Evolutionary conservation across 2,888 invertebrate species (phyloP).

Genomic region (Pyralis farinalis): DNA sequence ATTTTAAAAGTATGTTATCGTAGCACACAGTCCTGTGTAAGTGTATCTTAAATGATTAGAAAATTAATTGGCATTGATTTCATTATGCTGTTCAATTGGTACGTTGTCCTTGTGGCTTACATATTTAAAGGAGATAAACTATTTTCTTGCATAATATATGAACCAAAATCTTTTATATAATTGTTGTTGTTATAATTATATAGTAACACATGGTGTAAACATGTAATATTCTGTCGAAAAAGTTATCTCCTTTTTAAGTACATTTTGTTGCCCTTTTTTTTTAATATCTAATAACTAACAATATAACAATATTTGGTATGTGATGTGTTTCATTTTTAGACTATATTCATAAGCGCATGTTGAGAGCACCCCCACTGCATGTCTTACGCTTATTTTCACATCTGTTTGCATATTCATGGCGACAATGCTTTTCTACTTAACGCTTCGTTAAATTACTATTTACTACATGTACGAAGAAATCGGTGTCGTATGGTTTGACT

Average conservation of each 20-base stretch:
- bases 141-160: not conserved
- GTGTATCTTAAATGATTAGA: too few species aligned
- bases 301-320: not conserved
- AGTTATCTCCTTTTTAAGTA: not conserved
- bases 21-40: too few species aligned
- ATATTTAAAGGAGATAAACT: not conserved
- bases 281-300: conserved; percentile 9
- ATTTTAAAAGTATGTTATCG: too few species aligned
- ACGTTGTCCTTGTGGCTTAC: not conserved
- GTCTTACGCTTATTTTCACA: conserved; percentile 50
- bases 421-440: conserved; percentile 49
- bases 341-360: conserved; percentile 37
- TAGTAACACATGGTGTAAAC: too few species aligned
- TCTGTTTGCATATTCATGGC: conserved; percentile 53
- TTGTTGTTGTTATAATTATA: too few species aligned
- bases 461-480: conserved; percentile 58
- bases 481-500: conserved; percentile 62
- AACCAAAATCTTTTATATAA: not conserved
- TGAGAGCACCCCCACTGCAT: conserved; percentile 38
- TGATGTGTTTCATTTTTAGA: conserved; percentile 18
- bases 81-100: not conserved
- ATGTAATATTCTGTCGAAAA: not conserved
- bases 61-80: not conserved
- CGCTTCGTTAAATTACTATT: conserved; percentile 49
- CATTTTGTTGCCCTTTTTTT: not conserved